A percentile compares a stretch with the other conserved stretches of the same genome.
phyloP scores from a whole-genome alignment of 2,888 invertebrate genomes.

The Stictocephala bisonia region DNA sequence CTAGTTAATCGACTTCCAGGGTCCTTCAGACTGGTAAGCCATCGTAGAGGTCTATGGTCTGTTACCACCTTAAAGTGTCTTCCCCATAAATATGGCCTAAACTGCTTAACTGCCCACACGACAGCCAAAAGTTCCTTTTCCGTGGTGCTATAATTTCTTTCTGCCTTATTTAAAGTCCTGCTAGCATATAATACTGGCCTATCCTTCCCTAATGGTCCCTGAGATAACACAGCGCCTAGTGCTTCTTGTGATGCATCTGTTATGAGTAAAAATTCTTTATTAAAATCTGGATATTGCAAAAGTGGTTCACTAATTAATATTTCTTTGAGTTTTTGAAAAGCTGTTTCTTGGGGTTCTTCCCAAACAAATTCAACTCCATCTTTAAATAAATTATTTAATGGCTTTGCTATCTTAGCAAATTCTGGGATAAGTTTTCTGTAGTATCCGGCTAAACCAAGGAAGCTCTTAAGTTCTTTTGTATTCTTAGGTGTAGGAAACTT shows the following conservation, averaged over 20 bases:
- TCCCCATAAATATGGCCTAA: constrained; percentile 31
- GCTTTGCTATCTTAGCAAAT: constrained; percentile 38
- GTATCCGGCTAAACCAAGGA: constrained; percentile 23
- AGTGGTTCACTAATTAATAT: constrained; percentile 31
- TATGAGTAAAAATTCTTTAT: constrained; percentile 42
- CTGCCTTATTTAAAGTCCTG: constrained; percentile 36
- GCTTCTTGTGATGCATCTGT: constrained; percentile 42
- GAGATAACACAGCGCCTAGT: constrained; percentile 41
- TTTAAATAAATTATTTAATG: constrained; percentile 25
- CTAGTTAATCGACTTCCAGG: constrained; percentile 7
- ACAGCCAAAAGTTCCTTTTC: constrained; percentile 39
- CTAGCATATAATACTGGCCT: constrained; percentile 37
- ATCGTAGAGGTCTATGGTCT: constrained; percentile 26
- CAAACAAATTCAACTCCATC: constrained; percentile 23
- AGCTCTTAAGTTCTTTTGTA: constrained; percentile 16
- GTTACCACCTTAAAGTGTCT: constrained; percentile 26
- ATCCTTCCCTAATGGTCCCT: constrained; percentile 9
- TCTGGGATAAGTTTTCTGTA: constrained; percentile 16
- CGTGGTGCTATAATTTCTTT: constrained; percentile 41
- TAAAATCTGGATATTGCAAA: constrained; percentile 41
- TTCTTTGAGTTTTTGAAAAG: constrained; percentile 49
- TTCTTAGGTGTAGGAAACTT: constrained; percentile 7
- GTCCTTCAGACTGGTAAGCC: constrained; percentile 7
- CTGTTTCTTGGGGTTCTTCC: constrained; percentile 30
- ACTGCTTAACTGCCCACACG: constrained; percentile 31